Evolutionary conservation across 2,113 vertebrate species (phyloP), one percentile per base, ranked within the genome.

Genomic region (Pardalotus punctatus): DNA sequence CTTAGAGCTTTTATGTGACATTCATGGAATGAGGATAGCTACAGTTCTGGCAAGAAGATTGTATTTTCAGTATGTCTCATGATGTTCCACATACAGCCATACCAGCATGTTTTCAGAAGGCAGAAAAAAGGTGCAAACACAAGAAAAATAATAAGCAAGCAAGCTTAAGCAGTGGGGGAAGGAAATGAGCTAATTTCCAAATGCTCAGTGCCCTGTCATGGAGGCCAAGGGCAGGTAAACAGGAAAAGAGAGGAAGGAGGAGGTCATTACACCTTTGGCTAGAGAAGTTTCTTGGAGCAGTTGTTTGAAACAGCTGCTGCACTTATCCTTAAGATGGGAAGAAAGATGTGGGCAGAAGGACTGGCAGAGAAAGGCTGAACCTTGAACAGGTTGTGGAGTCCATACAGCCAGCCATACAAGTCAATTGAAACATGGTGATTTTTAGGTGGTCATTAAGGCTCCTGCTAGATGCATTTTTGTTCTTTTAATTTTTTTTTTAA

Each of bases 161-260:
- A 90, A 94, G 64, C 67, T 93, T 92, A 88, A 93, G 86, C 60
- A 81, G 56, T 36, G 88, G 27, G 92, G 96, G 96, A 97, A 97
- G 96, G 95, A 97, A 97, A 93, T 97, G 96, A 96, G 71, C 82
- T 97, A 95, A 96, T 90, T 97, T 93, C 92, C 90, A 96, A 96
- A 95, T 58, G 82, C 35, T 92, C 58, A 53, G 58, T 96, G 90
- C 79, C 88, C 90, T 90, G 94, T 92, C 43, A 54, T 24, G 64
- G 86, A 88, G 71, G 92, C 94, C 0, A 12, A 90, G 82, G 86
- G 94, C 94, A 96, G 96, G 94, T 94, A 97, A 97, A 97, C 94
- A 95, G 94, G 94, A 97, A 97, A 83, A 83, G 83, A 90, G 79
- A 94, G 94, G 93, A 97, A 94, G 76, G 93, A 93, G 95, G 42